These are phyloP conservation scores for Sakesphorus luctuosus DNA, from an alignment of 2,113 vertebrate genomes.

Conservation along the genomic window DNA sequence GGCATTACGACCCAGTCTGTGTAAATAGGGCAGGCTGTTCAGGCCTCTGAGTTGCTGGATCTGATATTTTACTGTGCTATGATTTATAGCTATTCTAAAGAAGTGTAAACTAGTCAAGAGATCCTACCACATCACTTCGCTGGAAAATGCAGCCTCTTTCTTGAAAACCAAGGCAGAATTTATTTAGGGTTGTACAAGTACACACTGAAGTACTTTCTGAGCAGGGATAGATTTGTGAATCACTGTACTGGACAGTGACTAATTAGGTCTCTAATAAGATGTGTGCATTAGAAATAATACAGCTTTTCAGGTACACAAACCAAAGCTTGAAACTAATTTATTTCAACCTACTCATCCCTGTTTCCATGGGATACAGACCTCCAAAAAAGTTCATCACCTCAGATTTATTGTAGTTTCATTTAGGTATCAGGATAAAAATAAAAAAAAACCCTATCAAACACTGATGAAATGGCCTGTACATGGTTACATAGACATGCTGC, in stretches of 20 bases:
- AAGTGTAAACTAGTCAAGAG: not conserved
- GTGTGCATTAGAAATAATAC: not conserved
- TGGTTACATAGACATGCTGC: not conserved
- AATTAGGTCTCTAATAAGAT: not conserved
- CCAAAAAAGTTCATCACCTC: not conserved
- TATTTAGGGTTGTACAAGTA: not conserved
- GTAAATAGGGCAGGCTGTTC: not conserved
- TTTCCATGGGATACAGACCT: not conserved
- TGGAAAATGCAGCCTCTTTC: not conserved
- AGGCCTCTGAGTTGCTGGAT: not conserved
- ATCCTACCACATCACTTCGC: not conserved
- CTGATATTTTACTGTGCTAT: not conserved
- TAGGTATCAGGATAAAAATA: constrained; percentile 17
- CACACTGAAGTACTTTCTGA: not conserved
- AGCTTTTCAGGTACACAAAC: not conserved
- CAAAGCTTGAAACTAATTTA: not conserved
- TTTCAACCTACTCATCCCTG: not conserved
- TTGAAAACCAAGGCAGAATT: not conserved
- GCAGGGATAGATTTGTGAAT: not conserved
- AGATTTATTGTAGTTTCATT: not conserved
- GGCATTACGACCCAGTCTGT: not conserved
- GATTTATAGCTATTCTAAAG: not conserved
- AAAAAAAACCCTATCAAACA: not conserved
- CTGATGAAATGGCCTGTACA: not conserved
- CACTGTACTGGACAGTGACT: not conserved